Conservation (phyloP, 1,140 invertebrate genomes). For the Cherax destructor region DNA sequence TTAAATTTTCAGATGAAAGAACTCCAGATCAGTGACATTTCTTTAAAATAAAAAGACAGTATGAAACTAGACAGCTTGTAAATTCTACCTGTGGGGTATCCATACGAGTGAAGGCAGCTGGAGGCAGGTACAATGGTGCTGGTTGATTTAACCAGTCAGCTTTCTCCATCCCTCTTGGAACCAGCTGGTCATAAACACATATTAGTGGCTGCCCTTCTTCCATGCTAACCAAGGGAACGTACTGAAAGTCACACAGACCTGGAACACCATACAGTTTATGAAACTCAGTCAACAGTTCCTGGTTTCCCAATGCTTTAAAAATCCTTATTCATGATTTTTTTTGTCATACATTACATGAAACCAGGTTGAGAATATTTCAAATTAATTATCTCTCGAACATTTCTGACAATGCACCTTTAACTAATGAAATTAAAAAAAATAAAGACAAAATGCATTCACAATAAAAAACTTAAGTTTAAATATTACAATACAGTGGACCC, state of each 20-base stretch:
- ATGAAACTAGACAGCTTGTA: too few species aligned
- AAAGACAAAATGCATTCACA: too few species aligned
- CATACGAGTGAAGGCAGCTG: conserved; percentile 85
- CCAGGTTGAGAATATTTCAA: background rate
- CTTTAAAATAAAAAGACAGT: too few species aligned
- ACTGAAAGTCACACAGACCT: conserved; percentile 94
- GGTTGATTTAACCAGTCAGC: conserved; percentile 75
- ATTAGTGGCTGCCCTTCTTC: conserved; percentile 19
- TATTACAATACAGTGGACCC: too few species aligned
- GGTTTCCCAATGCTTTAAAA: too few species aligned
- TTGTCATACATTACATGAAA: background rate
- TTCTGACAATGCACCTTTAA: too few species aligned
- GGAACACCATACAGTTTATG: conserved; percentile 72
- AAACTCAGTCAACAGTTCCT: background rate
- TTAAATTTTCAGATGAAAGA: too few species aligned
- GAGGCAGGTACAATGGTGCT: conserved; percentile 83
- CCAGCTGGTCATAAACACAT: conserved; percentile 58
- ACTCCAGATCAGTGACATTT: too few species aligned
- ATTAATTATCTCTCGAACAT: too few species aligned
- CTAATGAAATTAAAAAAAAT: too few species aligned
- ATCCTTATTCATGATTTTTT: too few species aligned
- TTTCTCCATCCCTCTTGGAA: conserved; percentile 55
- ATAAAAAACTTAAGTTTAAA: too few species aligned
- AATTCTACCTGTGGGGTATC: conserved; percentile 78
- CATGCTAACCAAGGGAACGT: conserved; percentile 82